A percentile compares a stretch with the other conserved stretches of the same genome.
phyloP scores from a whole-genome alignment of 2,888 invertebrate genomes.

The Neuroscelio doddi region DNA sequence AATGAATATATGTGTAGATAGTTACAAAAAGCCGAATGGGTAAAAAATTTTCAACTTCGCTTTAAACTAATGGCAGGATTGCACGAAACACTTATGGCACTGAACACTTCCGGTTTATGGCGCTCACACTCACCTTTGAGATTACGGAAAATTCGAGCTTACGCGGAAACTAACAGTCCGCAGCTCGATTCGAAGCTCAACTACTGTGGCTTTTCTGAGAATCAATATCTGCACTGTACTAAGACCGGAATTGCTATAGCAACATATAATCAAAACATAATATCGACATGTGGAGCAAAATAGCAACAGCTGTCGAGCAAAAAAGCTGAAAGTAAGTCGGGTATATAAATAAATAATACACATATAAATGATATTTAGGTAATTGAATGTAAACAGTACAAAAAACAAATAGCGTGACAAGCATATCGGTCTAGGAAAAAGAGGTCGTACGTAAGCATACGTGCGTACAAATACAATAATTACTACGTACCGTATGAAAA shows the following conservation, averaged over 20 bases:
- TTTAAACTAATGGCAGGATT: slow-evolving; percentile 3
- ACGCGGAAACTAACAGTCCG: slow-evolving; percentile 27
- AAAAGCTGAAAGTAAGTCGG: neutral
- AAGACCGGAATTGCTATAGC: slow-evolving; percentile 63
- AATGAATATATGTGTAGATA: too few relatives aligned
- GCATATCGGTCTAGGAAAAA: too few relatives aligned
- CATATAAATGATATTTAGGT: too few relatives aligned
- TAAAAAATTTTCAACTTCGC: neutral
- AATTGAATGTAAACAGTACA: too few relatives aligned
- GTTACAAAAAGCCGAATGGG: neutral
- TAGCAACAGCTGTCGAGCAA: slow-evolving; percentile 39
- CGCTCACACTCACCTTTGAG: slow-evolving; percentile 22
- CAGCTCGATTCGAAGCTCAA: slow-evolving; percentile 27
- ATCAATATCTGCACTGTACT: slow-evolving; percentile 47
- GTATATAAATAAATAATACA: too few relatives aligned
- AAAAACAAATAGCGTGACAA: too few relatives aligned
- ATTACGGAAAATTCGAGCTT: slow-evolving; percentile 27
- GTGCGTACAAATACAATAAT: too few relatives aligned
- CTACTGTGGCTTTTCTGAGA: slow-evolving; percentile 40
- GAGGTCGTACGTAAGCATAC: too few relatives aligned
- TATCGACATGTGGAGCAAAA: slow-evolving; percentile 42
- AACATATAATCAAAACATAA: slow-evolving; percentile 63
- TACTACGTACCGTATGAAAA: too few relatives aligned
- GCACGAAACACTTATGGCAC: slow-evolving; percentile 19
- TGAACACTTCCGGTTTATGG: slow-evolving; percentile 18